Evolutionary conservation across 1,140 invertebrate species (phyloP).

Genomic region (Ganaspis sp.): DNA sequence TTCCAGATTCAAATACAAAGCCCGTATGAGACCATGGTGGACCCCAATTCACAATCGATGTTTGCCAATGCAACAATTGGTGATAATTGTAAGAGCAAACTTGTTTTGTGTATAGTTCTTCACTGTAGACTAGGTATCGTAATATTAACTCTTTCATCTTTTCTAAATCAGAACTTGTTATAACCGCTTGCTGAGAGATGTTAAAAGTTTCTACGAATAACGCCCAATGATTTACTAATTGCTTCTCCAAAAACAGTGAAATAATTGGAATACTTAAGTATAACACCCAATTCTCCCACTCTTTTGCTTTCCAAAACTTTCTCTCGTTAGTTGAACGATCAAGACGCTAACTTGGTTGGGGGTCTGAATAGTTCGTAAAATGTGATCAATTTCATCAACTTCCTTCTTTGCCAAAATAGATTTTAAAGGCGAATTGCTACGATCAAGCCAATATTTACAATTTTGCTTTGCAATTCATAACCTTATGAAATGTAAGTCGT

Average conservation of each 20-base stretch:
- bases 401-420: neutral
- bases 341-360: slow-evolving; percentile 33
- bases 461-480: neutral
- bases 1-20: too few relatives aligned
- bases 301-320: slow-evolving; percentile 46
- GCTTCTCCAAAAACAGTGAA: neutral
- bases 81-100: slow-evolving; percentile 21
- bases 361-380: neutral
- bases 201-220: slow-evolving; percentile 33
- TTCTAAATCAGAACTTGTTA: too few relatives aligned
- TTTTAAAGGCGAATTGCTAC: neutral
- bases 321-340: slow-evolving; percentile 34
- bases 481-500: neutral
- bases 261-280: slow-evolving; percentile 41
- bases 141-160: neutral
- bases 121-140: neutral
- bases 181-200: too few relatives aligned
- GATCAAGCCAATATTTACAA: neutral
- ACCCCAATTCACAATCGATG: slow-evolving; percentile 8
- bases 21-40: too few relatives aligned
- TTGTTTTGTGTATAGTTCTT: neutral
- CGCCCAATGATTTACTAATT: slow-evolving; percentile 41
- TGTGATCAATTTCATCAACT: neutral
- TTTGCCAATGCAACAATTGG: neutral
- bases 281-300: slow-evolving; percentile 44